These are phyloP conservation scores for Laupala kohalensis DNA, from an alignment of 1,140 invertebrate genomes.

Conservation along the genomic window DNA sequence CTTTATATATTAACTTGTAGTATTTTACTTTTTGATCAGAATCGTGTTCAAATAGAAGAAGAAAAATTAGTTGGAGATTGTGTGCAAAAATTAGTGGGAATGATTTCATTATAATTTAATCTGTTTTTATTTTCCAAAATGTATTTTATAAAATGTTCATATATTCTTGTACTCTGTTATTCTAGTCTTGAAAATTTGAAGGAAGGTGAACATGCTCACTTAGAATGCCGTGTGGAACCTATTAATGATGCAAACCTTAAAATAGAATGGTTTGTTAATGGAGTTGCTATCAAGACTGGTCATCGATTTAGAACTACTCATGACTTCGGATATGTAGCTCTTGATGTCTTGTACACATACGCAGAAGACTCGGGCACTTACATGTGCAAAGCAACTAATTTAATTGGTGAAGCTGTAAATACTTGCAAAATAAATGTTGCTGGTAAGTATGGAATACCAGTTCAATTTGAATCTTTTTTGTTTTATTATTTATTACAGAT, in stretches of 20 bases:
- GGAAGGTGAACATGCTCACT: constrained; percentile 83
- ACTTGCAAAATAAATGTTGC: constrained; percentile 74
- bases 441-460: constrained; percentile 44
- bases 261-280: constrained; percentile 93
- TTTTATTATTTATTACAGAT: too few species aligned
- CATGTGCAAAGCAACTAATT: constrained; percentile 86
- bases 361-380: constrained; percentile 89
- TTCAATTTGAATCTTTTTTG: too few species aligned
- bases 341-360: constrained; percentile 88
- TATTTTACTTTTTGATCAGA: background rate
- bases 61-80: too few species aligned
- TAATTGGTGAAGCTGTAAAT: constrained; percentile 82
- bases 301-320: constrained; percentile 82
- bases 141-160: too few species aligned
- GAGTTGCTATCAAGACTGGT: constrained; percentile 61
- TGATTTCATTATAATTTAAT: too few species aligned
- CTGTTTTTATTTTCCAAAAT: too few species aligned
- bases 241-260: constrained; percentile 88
- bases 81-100: too few species aligned
- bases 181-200: constrained; percentile 63
- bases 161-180: too few species aligned
- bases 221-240: constrained; percentile 90
- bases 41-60: background rate
- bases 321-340: constrained; percentile 90
- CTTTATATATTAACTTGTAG: background rate